Percentiles rank a stretch among this genome's conserved stretches.
These are phyloP conservation scores for Rhysida immarginata DNA, from an alignment of 1,140 invertebrate species.

Conservation along the genomic window DNA sequence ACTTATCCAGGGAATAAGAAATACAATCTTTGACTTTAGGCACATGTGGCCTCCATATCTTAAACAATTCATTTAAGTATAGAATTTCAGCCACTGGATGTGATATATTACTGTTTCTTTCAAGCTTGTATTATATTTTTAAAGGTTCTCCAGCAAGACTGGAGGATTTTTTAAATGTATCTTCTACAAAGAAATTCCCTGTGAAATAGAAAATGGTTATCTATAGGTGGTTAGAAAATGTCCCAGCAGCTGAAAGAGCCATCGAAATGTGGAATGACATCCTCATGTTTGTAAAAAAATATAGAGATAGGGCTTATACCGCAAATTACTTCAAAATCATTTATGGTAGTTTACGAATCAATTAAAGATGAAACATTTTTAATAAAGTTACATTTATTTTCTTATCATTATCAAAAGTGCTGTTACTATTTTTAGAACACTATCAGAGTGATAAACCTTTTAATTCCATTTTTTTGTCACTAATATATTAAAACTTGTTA, in stretches of 20 bases:
- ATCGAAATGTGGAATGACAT: background rate
- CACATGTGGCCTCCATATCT: background rate
- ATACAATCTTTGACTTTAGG: background rate
- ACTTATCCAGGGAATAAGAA: background rate
- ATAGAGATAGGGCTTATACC: no score
- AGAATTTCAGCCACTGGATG: background rate
- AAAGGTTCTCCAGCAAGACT: background rate
- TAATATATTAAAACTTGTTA: background rate
- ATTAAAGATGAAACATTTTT: no score
- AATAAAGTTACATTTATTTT: no score
- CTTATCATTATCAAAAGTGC: no score
- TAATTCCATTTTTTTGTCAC: background rate
- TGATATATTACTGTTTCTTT: background rate
- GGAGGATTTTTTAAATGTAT: background rate
- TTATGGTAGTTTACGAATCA: no score
- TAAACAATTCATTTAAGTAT: background rate
- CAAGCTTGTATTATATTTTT: background rate
- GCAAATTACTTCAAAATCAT: no score
- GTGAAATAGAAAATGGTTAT: background rate
- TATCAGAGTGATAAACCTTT: background rate
- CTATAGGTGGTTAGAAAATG: background rate
- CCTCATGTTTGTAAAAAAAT: no score
- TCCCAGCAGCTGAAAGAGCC: background rate
- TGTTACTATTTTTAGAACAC: background rate
- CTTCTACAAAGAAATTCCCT: no score